These are phyloP conservation scores for Philaethria dido DNA, from an alignment of 2,888 invertebrate genomes.

Conservation along the genomic window DNA sequence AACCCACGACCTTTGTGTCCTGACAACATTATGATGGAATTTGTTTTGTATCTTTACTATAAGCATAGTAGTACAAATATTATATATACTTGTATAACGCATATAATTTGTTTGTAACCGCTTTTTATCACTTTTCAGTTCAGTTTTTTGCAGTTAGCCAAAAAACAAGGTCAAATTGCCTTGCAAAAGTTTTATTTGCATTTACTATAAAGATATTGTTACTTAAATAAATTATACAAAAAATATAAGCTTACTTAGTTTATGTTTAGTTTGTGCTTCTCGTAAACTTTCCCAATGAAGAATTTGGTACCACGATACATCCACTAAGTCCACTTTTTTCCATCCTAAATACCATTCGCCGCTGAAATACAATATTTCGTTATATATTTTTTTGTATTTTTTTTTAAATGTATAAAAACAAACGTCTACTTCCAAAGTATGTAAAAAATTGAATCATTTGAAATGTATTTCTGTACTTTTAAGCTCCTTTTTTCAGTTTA, in stretches of 20 bases:
- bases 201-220: background rate
- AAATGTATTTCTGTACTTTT: background rate
- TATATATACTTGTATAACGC: background rate
- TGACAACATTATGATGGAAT: too few relatives aligned
- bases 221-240: background rate
- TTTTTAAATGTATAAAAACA: too few relatives aligned
- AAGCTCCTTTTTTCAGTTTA: background rate
- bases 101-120: background rate
- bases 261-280: slow-evolving; percentile 98
- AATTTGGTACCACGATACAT: slow-evolving; percentile 98
- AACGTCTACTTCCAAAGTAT: too few relatives aligned
- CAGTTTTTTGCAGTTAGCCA: background rate
- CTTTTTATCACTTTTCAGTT: background rate
- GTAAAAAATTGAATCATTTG: background rate
- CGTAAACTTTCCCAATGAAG: slow-evolving; percentile 98
- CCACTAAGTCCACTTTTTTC: slow-evolving; percentile 93
- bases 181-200: background rate
- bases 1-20: too few relatives aligned
- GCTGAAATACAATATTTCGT: slow-evolving; percentile 85
- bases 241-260: slow-evolving; percentile 89
- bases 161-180: background rate
- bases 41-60: too few relatives aligned
- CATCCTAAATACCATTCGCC: slow-evolving; percentile 98
- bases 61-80: too few relatives aligned
- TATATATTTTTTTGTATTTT: too few relatives aligned